Conservation (phyloP, 2,113 vertebrate species). For the Numenius arquata region DNA sequence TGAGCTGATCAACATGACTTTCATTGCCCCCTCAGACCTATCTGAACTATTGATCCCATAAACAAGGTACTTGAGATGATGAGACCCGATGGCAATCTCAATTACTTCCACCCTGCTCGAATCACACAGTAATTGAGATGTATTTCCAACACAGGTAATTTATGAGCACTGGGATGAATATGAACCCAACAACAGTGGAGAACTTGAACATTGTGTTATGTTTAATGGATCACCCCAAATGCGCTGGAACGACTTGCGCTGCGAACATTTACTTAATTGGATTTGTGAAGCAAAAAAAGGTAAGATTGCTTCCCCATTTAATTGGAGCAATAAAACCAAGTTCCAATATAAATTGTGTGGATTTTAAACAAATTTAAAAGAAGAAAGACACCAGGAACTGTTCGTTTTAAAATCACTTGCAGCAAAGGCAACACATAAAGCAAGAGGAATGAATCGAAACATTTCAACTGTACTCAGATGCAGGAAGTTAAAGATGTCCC, state of each 20-base stretch:
- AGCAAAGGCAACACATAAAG: background rate
- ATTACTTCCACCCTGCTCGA: background rate
- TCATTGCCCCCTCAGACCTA: background rate
- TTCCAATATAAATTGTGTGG: background rate
- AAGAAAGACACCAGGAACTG: background rate
- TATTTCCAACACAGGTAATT: conserved; percentile 70
- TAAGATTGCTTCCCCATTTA: conserved; percentile 41
- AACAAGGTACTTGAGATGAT: background rate
- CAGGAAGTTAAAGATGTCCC: background rate
- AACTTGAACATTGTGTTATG: conserved; percentile 82
- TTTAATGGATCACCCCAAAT: conserved; percentile 62
- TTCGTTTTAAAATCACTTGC: background rate
- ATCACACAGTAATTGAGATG: background rate
- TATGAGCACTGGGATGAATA: conserved; percentile 82
- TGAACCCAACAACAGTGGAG: conserved; percentile 87
- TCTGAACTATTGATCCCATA: background rate
- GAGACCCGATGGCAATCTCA: background rate
- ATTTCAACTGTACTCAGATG: background rate
- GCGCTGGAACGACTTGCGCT: conserved; percentile 85
- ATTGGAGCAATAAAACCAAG: background rate
- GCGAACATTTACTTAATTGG: conserved; percentile 83
- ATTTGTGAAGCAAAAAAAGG: conserved; percentile 89
- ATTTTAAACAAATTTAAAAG: background rate
- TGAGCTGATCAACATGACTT: background rate
- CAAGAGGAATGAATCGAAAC: background rate